These are phyloP conservation scores for Mizuhopecten yessoensis DNA, from an alignment of 1,140 invertebrate species.

Conservation along the genomic window DNA sequence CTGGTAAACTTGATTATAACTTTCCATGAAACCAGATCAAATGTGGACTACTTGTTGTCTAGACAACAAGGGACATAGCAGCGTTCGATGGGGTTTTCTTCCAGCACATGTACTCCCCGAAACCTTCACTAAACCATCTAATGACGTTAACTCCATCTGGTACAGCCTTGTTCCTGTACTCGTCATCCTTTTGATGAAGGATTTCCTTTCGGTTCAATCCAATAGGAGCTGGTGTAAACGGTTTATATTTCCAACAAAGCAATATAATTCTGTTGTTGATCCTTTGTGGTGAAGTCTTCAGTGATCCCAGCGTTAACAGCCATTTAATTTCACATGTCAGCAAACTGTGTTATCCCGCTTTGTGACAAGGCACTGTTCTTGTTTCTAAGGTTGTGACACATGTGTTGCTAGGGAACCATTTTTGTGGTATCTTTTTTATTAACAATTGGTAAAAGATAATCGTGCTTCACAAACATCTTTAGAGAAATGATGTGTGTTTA, in stretches of 20 bases:
- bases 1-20: not conserved
- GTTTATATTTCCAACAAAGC: not conserved
- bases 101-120: not conserved
- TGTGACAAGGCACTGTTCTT: constrained; percentile 8
- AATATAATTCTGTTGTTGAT: not conserved
- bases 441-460: not conserved
- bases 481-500: not conserved
- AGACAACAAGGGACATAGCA: not conserved
- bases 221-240: not conserved
- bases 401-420: not conserved
- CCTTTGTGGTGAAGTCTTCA: not conserved
- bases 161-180: not conserved
- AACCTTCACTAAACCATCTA: not conserved
- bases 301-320: not conserved
- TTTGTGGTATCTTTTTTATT: not conserved
- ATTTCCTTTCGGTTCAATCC: not conserved
- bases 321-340: not conserved
- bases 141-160: not conserved
- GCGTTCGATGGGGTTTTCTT: not conserved
- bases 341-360: not conserved
- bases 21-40: not conserved
- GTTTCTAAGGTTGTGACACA: constrained; percentile 13
- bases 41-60: not conserved
- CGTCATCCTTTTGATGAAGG: not conserved
- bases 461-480: not conserved